These are phyloP conservation scores for Pipa parva DNA, from an alignment of 2,113 vertebrate species.

Conservation along the genomic window DNA sequence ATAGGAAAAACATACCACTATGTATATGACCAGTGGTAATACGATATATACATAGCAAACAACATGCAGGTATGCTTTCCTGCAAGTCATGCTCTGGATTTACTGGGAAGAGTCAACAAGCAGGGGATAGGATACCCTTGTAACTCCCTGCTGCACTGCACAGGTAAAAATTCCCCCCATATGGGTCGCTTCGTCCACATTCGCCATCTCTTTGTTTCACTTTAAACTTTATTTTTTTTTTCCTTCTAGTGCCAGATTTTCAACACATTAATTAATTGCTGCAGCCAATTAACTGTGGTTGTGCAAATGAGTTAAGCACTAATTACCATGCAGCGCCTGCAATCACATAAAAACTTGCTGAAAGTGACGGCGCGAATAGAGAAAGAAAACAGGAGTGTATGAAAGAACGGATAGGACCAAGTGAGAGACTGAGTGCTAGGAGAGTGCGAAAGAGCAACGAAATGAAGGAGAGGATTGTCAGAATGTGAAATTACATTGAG, in stretches of 20 bases:
- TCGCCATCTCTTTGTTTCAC: slow-evolving; percentile 53
- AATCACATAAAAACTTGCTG: slow-evolving; percentile 75
- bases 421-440: not conserved
- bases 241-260: slow-evolving; percentile 88
- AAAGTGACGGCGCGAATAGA: slow-evolving; percentile 57
- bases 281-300: slow-evolving; percentile 98
- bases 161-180: not conserved
- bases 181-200: not conserved
- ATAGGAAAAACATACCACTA: too few relatives aligned
- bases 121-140: not conserved
- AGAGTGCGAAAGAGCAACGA: not conserved
- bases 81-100: too few relatives aligned
- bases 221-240: slow-evolving; percentile 62
- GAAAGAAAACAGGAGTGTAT: slow-evolving; percentile 5
- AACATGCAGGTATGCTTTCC: too few relatives aligned
- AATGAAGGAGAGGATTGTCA: slow-evolving; percentile 6
- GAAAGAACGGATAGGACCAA: slow-evolving; percentile 2
- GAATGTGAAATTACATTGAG: too few relatives aligned
- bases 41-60: too few relatives aligned
- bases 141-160: not conserved
- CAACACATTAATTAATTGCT: slow-evolving; percentile 99
- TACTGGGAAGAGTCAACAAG: too few relatives aligned
- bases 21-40: too few relatives aligned
- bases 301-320: slow-evolving; percentile 97
- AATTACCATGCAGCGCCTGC: slow-evolving; percentile 94